Evolutionary conservation across 2,888 invertebrate genomes (phyloP), one percentile per base, ranked within the genome.

Genomic region (Candidula unifasciata): DNA sequence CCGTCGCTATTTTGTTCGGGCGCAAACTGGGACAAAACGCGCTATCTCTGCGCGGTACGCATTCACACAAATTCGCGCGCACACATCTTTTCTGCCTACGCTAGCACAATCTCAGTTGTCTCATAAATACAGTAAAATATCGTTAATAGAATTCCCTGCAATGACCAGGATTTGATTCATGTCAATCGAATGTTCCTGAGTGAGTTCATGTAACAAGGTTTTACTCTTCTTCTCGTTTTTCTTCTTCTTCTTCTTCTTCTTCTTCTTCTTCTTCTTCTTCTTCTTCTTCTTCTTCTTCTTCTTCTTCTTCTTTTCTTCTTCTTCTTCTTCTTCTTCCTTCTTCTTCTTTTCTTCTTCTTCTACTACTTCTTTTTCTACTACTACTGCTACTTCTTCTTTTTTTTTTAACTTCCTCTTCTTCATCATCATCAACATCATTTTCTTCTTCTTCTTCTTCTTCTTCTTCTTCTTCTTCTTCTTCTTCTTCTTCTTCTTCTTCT

Each of bases 221-320:
- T 57, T 30, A 54, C 33, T 74, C 0, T 74, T 24, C 57, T 18
- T 73, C 74, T 35, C 10, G 27, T 21, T 68, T 52, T 68, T 52
- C 76, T 33, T 52, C 82, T 83, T 44, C 44, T 52, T 27, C 77
- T 37, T 44, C 73, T 35, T 54, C 82, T 73, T 13, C 33, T 18
- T 73, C 57, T 54, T n/a, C 35, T 57, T 27, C 35, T 30, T 35
- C 33, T 33, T 30, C 57, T 30, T 33, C 57, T 35, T 73, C 73
- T 57, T 37, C 73, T 24, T 27, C 77, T 77, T 33, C n/a, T n/a
- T 77, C 52, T 54, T 52, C 66, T 54, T 37, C 77, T 66, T 30
- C 66, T 77, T 16, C 77, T 13, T 37, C 77, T 77, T 54, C 66
- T 66, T 77, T 37, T 68, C 79, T 18, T 35, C 54, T 18, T 54